phyloP scores from a whole-genome alignment of 35 echinoderm and acorn worm species.

The Nesometra sesokonis region DNA sequence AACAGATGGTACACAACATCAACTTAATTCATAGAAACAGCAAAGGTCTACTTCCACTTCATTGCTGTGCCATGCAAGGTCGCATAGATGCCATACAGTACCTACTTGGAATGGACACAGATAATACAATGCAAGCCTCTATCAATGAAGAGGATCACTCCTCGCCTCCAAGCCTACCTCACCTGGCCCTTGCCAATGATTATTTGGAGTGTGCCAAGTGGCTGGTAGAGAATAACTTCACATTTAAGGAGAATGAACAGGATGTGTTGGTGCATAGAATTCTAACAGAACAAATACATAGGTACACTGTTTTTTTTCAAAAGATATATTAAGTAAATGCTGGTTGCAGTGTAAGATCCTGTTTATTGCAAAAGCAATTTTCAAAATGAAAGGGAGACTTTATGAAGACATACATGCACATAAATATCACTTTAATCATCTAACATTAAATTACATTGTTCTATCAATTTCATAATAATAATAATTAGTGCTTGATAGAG shows the following conservation, averaged over 20 bases:
- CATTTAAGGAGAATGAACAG: constrained; percentile 84
- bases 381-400: too few relatives aligned
- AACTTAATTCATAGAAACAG: constrained; percentile 71
- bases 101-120: constrained; percentile 56
- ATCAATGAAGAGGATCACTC: constrained; percentile 42
- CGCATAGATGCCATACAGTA: constrained; percentile 69
- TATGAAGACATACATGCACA: too few relatives aligned
- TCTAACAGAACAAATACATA: constrained; percentile 80
- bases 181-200: constrained; percentile 87
- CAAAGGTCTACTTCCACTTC: constrained; percentile 82
- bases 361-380: too few relatives aligned
- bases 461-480: too few relatives aligned
- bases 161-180: constrained; percentile 62
- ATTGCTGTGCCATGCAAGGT: constrained; percentile 99
- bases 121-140: constrained; percentile 15
- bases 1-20: constrained; percentile 69
- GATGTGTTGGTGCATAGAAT: constrained; percentile 75
- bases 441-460: too few relatives aligned
- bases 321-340: background rate
- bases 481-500: too few relatives aligned
- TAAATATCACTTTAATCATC: too few relatives aligned
- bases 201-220: constrained; percentile 75
- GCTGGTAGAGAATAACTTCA: constrained; percentile 64
- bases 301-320: constrained; percentile 16
- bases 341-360: too few relatives aligned